These are phyloP conservation scores for Mesocricetus auratus DNA, from an alignment of 2,113 vertebrate genomes.

Conservation along the genomic window DNA sequence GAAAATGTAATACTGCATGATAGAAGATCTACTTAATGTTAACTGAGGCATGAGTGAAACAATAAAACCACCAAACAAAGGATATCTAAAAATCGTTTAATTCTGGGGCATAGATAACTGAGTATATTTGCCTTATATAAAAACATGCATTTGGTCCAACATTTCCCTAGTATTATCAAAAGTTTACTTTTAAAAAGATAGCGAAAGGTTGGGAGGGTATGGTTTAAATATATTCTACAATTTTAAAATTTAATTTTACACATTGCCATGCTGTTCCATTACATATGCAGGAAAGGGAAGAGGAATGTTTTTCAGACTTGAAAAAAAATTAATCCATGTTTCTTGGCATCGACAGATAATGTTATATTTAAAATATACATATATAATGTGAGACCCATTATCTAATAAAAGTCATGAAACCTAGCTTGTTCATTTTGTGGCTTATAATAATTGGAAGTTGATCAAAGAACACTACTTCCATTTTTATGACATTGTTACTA, in stretches of 20 bases:
- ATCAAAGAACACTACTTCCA: constrained; percentile 75
- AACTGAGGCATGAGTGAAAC: neutral
- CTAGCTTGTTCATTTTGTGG: constrained; percentile 66
- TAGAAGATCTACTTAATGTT: neutral
- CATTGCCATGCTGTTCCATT: constrained; percentile 72
- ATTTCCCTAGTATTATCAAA: neutral
- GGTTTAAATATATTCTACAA: constrained; percentile 76
- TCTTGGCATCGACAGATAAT: constrained; percentile 72
- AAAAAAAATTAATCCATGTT: constrained; percentile 80
- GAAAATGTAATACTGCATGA: neutral
- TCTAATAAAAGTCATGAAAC: constrained; percentile 76
- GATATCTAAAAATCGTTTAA: neutral
- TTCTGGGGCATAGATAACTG: neutral
- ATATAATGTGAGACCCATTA: constrained; percentile 71
- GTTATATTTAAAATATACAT: constrained; percentile 79
- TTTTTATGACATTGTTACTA: constrained; percentile 76
- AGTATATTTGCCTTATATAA: neutral
- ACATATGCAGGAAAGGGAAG: constrained; percentile 73
- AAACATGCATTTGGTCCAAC: constrained; percentile 34
- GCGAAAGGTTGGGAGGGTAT: constrained; percentile 66
- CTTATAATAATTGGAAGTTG: constrained; percentile 74
- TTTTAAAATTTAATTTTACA: constrained; percentile 77
- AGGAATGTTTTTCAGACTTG: constrained; percentile 71
- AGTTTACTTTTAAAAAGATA: constrained; percentile 68
- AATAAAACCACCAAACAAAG: neutral